Evolutionary conservation across 2,113 vertebrate species (phyloP).

Genomic region (Aphyosemion australe): DNA sequence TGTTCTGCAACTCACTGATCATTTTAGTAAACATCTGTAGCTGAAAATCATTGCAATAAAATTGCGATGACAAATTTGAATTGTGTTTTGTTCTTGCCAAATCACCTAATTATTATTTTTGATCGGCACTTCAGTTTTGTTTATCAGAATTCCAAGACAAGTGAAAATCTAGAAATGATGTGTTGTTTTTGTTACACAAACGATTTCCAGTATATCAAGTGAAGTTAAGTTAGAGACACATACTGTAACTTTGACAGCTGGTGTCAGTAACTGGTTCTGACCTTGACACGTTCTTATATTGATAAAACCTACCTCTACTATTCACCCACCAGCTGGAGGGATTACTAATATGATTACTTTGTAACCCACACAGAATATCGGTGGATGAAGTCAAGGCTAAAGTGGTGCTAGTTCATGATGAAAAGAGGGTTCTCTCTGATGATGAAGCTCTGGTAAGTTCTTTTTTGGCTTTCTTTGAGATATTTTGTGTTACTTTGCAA

Average conservation of each 20-base stretch:
- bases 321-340: neutral
- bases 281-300: neutral
- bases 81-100: too few species aligned
- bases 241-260: neutral
- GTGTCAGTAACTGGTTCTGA: neutral
- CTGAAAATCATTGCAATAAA: too few species aligned
- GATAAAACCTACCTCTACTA: slow-evolving; percentile 12
- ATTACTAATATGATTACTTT: slow-evolving; percentile 17
- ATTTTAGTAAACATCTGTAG: too few species aligned
- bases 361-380: slow-evolving; percentile 40
- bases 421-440: slow-evolving; percentile 53
- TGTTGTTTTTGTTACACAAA: too few species aligned
- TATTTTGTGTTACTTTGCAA: neutral
- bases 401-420: slow-evolving; percentile 48
- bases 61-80: too few species aligned
- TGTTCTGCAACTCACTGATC: too few species aligned
- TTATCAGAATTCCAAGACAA: neutral
- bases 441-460: slow-evolving; percentile 67
- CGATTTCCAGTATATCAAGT: neutral
- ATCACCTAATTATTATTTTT: neutral
- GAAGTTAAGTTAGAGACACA: neutral
- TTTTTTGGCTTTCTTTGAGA: neutral
- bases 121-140: slow-evolving; percentile 1
- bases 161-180: neutral
- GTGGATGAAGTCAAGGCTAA: slow-evolving; percentile 70